A percentile compares a stretch with the other conserved stretches of the same genome.
Evolutionary conservation across 2,888 invertebrate species (phyloP).

Genomic region (Apocheima hispidaria): DNA sequence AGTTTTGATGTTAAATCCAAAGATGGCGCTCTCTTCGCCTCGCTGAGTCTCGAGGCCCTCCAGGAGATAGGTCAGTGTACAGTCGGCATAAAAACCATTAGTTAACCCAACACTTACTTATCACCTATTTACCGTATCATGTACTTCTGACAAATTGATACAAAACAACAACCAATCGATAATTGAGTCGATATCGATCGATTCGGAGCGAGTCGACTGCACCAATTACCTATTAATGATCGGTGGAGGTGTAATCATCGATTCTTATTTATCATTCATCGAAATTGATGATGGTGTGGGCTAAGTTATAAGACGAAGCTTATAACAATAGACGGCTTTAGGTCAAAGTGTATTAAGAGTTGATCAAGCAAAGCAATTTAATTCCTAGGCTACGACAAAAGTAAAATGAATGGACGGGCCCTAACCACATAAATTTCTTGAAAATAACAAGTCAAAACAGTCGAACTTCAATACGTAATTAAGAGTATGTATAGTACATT

Average conservation of each 20-base stretch:
- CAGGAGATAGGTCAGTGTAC: background rate
- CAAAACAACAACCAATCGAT: slow-evolving; percentile 55
- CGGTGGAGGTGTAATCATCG: slow-evolving; percentile 70
- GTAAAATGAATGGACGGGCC: too few species aligned
- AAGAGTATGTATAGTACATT: too few species aligned
- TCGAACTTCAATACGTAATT: too few species aligned
- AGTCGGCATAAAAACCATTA: background rate
- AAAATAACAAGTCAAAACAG: too few species aligned
- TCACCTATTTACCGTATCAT: slow-evolving; percentile 44
- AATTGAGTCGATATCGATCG: slow-evolving; percentile 60
- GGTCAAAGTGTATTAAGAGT: too few species aligned
- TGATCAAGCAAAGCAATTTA: too few species aligned
- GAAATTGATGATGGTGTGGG: slow-evolving; percentile 67
- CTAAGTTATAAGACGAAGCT: slow-evolving; percentile 46
- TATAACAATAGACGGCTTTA: too few species aligned
- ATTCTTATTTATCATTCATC: slow-evolving; percentile 83
- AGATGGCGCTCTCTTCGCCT: too few species aligned
- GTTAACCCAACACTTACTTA: slow-evolving; percentile 19
- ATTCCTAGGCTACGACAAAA: too few species aligned
- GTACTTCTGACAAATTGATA: slow-evolving; percentile 43
- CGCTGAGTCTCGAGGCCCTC: background rate
- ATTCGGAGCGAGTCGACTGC: slow-evolving; percentile 51
- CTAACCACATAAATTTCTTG: too few species aligned
- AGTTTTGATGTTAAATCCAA: too few species aligned
- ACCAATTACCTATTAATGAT: slow-evolving; percentile 76